Evolutionary conservation across 2,797 vertebrate genomes (phyloP), one percentile per base, ranked within the genome.

Genomic region (Cyprinodon diabolis): DNA sequence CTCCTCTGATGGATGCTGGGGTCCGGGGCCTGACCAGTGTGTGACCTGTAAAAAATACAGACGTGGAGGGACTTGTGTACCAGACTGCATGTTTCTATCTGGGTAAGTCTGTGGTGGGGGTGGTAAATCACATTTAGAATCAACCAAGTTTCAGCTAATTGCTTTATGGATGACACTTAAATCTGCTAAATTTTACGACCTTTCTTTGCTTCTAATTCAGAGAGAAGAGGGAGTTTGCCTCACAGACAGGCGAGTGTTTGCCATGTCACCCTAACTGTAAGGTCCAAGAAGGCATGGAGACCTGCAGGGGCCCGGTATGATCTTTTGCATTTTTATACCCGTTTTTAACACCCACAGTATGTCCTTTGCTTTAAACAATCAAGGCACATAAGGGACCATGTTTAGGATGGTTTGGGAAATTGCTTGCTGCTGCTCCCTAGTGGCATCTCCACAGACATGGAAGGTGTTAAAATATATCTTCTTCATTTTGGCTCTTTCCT

Each of bases 1-100:
- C 88, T 97, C 97, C 3, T 82, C 90, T 30, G 90, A 95, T 25
- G 98, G 97, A 40, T 99, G 97, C 82, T 99, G 97, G 97, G 97
- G 96, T 7, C 95, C 95, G 0, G 97, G 96, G 6, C 96, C 96
- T 0, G 76, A 95, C 57, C 96, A 98, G 89, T 98, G 97, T 77
- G 84, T 98, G 30, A 95, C 95, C 63, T 99, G 97, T 72, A 93
- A 85, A 23, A 96, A 95, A 67, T 97, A 94, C 92, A 96, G 95
- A 80, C 93, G 96, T 40, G 93, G 89, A 37, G 95, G 96, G 4
- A 95, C 93, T 65, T 98, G 97, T 63, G 96, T 98, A 68, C 86
- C 92, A 58, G 81, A 94, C 77, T 99, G 98, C 94, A 95, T 93
- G 91, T 96, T 97, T 82, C 57, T 94, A 49, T 88, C 93, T 2